Conservation (phyloP, 2,797 vertebrate genomes). For the Aldrovandia affinis region DNA sequence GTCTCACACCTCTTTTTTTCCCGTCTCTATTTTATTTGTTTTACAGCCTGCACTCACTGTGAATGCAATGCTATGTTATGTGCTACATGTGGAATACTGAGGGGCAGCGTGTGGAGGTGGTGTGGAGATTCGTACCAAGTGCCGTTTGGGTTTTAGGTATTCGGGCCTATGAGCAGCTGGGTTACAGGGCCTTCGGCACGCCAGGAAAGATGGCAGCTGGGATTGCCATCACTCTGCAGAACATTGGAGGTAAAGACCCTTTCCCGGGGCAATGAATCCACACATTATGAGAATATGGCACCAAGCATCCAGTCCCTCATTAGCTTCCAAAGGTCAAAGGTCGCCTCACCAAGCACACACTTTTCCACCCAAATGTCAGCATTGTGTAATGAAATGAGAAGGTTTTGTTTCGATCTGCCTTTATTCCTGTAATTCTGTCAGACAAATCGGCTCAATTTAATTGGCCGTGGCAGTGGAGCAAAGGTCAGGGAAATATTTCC, state of each 20-base stretch:
- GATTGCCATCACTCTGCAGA: conserved; percentile 91
- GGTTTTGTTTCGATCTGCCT: not conserved
- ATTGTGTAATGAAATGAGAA: not conserved
- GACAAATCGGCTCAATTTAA: not conserved
- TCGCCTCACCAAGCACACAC: not conserved
- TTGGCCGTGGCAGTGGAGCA: not conserved
- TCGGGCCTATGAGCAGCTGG: conserved; percentile 92
- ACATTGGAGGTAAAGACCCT: conserved; percentile 85
- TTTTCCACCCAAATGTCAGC: not conserved
- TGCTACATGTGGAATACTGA: too few species aligned
- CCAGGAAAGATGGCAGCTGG: conserved; percentile 92
- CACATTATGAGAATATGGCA: too few species aligned
- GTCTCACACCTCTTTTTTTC: too few species aligned
- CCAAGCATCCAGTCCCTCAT: not conserved
- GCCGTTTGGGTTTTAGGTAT: conserved; percentile 76
- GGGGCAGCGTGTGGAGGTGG: too few species aligned
- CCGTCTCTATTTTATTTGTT: too few species aligned
- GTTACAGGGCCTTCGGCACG: conserved; percentile 89
- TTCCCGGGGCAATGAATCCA: too few species aligned
- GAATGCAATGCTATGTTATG: too few species aligned
- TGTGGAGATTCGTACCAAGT: not conserved
- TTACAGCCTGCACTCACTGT: too few species aligned
- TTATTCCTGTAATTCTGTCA: not conserved
- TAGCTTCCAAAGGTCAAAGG: not conserved
- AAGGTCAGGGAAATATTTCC: not conserved